These are phyloP conservation scores for Coboldia fuscipes DNA, from an alignment of 1,140 invertebrate genomes.

Conservation along the genomic window DNA sequence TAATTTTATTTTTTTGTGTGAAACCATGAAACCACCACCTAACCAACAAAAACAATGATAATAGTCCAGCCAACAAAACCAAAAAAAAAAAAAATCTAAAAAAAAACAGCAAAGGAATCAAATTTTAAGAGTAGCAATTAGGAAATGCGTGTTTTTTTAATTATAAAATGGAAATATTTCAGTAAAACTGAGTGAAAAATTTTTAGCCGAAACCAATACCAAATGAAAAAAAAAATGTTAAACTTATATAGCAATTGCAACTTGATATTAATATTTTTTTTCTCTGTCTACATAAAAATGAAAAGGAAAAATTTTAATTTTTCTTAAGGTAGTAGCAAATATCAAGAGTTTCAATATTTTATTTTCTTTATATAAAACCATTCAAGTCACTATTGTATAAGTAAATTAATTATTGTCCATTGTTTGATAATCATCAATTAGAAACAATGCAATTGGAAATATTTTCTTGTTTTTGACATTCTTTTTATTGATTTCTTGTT, in stretches of 20 bases:
- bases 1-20: too few species aligned
- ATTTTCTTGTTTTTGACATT: constrained; percentile 1
- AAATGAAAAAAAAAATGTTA: too few species aligned
- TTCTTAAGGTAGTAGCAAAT: constrained; percentile 1
- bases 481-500: not conserved
- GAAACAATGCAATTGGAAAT: not conserved
- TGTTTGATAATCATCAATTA: not conserved
- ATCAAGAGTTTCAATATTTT: not conserved
- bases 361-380: not conserved
- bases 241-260: too few species aligned
- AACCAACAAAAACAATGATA: too few species aligned
- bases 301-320: not conserved
- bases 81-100: constrained; percentile 1
- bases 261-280: not conserved
- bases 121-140: not conserved
- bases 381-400: not conserved
- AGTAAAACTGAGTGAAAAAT: too few species aligned
- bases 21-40: too few species aligned
- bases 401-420: not conserved
- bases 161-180: too few species aligned
- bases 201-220: too few species aligned
- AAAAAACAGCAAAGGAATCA: not conserved
- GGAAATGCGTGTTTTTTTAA: too few species aligned
- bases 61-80: too few species aligned
- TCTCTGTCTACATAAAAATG: not conserved